Conservation (phyloP, 1,140 invertebrate genomes). For the Heliothis subflexa region DNA sequence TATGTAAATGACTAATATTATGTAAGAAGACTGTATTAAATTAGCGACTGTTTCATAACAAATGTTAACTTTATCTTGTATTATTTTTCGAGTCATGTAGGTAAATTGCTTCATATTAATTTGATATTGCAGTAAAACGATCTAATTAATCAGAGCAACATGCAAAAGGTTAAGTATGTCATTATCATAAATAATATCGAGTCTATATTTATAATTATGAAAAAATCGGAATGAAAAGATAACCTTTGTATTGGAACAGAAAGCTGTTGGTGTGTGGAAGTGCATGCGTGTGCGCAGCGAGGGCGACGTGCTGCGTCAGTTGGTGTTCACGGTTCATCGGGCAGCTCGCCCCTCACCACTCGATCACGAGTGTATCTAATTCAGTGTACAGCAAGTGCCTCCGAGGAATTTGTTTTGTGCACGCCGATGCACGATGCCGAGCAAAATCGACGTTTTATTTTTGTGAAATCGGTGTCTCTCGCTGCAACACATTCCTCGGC, state of each 20-base stretch:
- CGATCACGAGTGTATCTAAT: slow-evolving; percentile 81
- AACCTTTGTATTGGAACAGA: slow-evolving; percentile 20
- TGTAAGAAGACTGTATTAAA: not conserved
- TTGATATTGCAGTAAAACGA: slow-evolving; percentile 35
- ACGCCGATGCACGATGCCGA: slow-evolving; percentile 60
- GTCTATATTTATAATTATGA: slow-evolving; percentile 32
- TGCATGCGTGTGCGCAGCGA: not conserved
- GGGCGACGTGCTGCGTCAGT: slow-evolving; percentile 37
- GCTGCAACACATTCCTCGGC: slow-evolving; percentile 69
- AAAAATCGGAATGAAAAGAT: slow-evolving; percentile 24
- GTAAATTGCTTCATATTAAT: not conserved
- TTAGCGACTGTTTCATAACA: slow-evolving; percentile 12
- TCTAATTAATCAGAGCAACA: slow-evolving; percentile 40
- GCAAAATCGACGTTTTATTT: slow-evolving; percentile 80
- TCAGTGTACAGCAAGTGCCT: slow-evolving; percentile 78
- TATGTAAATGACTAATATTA: not conserved
- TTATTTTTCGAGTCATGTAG: not conserved
- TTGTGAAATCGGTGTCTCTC: slow-evolving; percentile 72
- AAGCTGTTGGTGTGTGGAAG: not conserved
- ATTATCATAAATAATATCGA: slow-evolving; percentile 28
- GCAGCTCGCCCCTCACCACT: slow-evolving; percentile 65
- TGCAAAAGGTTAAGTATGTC: slow-evolving; percentile 29
- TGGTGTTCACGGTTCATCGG: slow-evolving; percentile 70
- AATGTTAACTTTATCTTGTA: slow-evolving; percentile 2
- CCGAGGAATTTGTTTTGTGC: slow-evolving; percentile 81